Evolutionary conservation across 2,113 vertebrate genomes (phyloP), one percentile per base, ranked within the genome.

Genomic region (Pygoscelis antarcticus): DNA sequence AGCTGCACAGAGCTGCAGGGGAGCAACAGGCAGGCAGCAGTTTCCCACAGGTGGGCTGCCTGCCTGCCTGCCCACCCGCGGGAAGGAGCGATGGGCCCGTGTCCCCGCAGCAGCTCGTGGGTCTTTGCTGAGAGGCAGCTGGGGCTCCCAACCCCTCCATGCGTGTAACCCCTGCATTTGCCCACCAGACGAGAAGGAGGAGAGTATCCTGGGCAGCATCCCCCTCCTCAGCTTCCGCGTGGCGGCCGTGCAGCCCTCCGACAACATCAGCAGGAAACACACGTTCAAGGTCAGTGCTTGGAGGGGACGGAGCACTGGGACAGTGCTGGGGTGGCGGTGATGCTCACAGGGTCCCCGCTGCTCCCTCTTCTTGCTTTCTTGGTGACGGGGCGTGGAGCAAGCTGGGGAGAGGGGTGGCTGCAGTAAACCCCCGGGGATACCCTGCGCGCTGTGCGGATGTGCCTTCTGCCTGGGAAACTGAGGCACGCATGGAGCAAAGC

Each of bases 181-280:
- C 25, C 34, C 75, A 11, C 11, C 98, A 99, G 99, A 99, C 27
- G 99, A 99, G 91, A 99, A 99, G 92, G 99, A 99, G 97, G 99
- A 99, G 91, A 98, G 96, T 21, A 96, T 99, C 75, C 96, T 99
- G 97, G 99, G 99, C 81, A 99, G 99, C 97, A 98, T 99, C 82
- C 99, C 99, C 1, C 98, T 99, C 76, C 98, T 99, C 93, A 99
- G 99, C 97, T 99, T 99, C 98, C 98, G 98, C 25, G 98, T 99
- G 42, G 98, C 98, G 2, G 98, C 97, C 1, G 98, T 99, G 85
- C 99, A 99, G 82, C 98, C 99, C 11, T 98, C 98, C 0, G 99
- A 99, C 96, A 99, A 99, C 98, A 98, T 99, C 98, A 99, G 98
- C 98, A 98, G 99, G 89, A 99, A 99, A 87, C 98, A 99, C 95